Conservation (phyloP, 2,797 vertebrate species). For the Myotis myotis region DNA sequence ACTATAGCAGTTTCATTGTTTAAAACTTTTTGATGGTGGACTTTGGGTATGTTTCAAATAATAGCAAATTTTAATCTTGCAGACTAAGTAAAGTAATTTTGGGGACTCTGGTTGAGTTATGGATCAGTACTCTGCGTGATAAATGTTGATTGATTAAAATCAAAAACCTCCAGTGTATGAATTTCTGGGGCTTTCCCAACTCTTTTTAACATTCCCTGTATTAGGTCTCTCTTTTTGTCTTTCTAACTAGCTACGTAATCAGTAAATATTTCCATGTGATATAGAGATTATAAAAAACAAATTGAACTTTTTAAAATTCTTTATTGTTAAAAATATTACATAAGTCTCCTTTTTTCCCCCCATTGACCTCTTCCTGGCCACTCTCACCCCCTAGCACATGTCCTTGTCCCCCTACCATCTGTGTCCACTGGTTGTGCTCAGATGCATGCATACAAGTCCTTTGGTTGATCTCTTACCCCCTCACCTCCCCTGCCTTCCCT, state of each 20-base stretch:
- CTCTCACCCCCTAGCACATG: too few species aligned
- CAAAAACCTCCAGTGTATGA: constrained; percentile 10
- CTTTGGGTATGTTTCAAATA: constrained; percentile 28
- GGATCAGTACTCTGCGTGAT: constrained; percentile 1
- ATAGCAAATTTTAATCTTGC: constrained; percentile 24
- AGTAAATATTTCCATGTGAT: constrained; percentile 20
- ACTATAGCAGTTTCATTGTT: not conserved
- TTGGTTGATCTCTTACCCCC: too few species aligned
- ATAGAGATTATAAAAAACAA: not conserved
- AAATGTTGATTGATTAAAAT: constrained; percentile 35
- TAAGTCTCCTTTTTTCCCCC: too few species aligned
- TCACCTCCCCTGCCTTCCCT: too few species aligned
- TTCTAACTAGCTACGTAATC: constrained; percentile 20
- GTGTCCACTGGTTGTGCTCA: too few species aligned
- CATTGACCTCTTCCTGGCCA: too few species aligned
- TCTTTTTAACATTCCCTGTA: not conserved
- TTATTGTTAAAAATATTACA: too few species aligned
- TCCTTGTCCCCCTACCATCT: too few species aligned
- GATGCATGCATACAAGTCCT: too few species aligned
- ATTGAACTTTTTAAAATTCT: too few species aligned
- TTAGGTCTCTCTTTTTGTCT: constrained; percentile 14
- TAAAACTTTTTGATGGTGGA: not conserved
- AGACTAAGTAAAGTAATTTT: constrained; percentile 46
- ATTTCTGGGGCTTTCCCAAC: constrained; percentile 20
- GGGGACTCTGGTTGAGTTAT: not conserved